These are phyloP conservation scores for Sipha maydis DNA, from an alignment of 2,888 invertebrate genomes.

Conservation along the genomic window DNA sequence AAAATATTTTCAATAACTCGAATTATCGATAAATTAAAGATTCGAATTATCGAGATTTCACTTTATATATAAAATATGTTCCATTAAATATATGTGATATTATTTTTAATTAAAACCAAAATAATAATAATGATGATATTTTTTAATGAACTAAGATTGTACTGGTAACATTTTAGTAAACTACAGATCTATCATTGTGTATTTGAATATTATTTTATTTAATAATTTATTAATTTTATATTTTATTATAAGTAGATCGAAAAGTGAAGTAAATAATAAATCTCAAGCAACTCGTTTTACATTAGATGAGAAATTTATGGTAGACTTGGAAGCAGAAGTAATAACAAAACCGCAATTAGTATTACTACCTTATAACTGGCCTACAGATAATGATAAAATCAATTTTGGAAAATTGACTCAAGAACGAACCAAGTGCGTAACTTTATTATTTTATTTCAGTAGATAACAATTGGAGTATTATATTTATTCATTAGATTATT, in stretches of 20 bases:
- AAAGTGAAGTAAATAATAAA: background rate
- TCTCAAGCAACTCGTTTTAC: background rate
- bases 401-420: background rate
- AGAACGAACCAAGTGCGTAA: background rate
- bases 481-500: no score
- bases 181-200: no score
- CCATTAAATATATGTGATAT: no score
- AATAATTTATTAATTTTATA: background rate
- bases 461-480: background rate
- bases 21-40: no score
- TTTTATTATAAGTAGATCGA: background rate
- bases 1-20: no score
- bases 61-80: no score
- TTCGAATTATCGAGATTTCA: no score
- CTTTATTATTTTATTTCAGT: background rate
- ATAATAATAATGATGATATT: no score
- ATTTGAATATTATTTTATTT: no score
- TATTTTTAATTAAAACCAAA: no score
- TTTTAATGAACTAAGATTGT: no score
- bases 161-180: no score
- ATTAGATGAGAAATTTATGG: slow-evolving; percentile 6
- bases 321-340: slow-evolving; percentile 11
- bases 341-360: slow-evolving; percentile 14
- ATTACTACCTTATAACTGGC: slow-evolving; percentile 2
- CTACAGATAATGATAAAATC: background rate